Conservation (phyloP, 1,140 invertebrate species). For the Lethrus apterus region DNA sequence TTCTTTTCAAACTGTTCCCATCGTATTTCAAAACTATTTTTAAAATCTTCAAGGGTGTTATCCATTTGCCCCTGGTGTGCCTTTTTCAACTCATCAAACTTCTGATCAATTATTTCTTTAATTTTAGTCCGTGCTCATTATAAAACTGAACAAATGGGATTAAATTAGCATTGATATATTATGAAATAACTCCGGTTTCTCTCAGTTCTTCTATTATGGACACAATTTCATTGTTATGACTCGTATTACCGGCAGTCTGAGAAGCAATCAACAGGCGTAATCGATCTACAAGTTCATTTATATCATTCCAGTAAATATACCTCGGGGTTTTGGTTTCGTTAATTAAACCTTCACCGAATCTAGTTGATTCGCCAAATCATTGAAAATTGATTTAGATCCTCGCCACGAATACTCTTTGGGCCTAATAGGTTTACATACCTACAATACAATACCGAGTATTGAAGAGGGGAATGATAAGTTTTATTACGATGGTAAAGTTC, state of each 20-base stretch:
- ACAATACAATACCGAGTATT: constrained; percentile 39
- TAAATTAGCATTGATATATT: background rate
- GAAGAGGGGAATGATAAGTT: constrained; percentile 35
- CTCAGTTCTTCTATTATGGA: constrained; percentile 27
- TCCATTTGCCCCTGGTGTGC: no score
- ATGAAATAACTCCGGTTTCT: constrained; percentile 27
- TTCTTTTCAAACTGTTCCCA: no score
- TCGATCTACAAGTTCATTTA: constrained; percentile 9
- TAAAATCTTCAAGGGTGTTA: no score
- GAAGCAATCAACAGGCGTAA: constrained; percentile 18
- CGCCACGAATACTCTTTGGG: constrained; percentile 28
- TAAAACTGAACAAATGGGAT: background rate
- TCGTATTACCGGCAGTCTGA: constrained; percentile 31
- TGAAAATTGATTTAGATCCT: constrained; percentile 15
- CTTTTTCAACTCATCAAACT: no score
- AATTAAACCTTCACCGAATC: no score
- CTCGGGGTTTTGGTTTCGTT: no score
- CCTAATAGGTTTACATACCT: constrained; percentile 34
- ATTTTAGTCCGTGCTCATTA: constrained; percentile 5
- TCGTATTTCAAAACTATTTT: no score
- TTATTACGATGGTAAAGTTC: constrained; percentile 31
- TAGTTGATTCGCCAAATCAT: no score
- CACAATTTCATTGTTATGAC: constrained; percentile 38
- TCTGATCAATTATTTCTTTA: no score
- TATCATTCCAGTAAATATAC: constrained; percentile 10